Conservation (phyloP, 2,113 vertebrate species). For the Tautogolabrus adspersus region DNA sequence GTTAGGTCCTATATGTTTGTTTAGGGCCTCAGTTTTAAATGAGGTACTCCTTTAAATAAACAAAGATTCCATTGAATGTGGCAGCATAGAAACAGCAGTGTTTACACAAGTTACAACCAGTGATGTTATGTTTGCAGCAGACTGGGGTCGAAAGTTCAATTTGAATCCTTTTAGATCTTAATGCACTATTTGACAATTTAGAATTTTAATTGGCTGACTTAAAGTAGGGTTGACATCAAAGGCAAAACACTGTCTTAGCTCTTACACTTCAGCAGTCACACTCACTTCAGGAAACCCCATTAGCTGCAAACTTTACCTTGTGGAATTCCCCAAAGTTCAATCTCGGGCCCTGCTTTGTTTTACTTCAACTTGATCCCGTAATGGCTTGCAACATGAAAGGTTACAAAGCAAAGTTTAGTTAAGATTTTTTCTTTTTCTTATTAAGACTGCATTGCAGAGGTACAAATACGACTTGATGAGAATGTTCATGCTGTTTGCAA, state of each 20-base stretch:
- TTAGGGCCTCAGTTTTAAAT: not conserved
- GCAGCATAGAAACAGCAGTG: not conserved
- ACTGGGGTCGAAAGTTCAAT: conserved; percentile 20
- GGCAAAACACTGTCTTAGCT: conserved; percentile 12
- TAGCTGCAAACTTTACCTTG: not conserved
- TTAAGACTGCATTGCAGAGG: not conserved
- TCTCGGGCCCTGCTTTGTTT: not conserved
- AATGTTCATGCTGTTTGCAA: not conserved
- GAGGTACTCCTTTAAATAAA: not conserved
- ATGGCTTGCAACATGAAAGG: not conserved
- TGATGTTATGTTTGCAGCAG: conserved; percentile 6
- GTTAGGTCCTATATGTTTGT: not conserved
- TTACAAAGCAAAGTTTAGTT: not conserved
- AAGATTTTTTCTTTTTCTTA: not conserved
- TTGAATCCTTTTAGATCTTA: conserved; percentile 38
- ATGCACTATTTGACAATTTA: conserved; percentile 15
- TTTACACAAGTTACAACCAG: not conserved
- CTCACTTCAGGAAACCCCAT: not conserved
- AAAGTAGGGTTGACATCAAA: conserved; percentile 27
- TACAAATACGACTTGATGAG: not conserved
- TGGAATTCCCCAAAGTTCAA: conserved; percentile 30
- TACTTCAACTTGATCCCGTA: not conserved
- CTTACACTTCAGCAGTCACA: not conserved
- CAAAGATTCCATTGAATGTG: not conserved
- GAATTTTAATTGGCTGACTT: conserved; percentile 5